These are phyloP conservation scores for Lontra canadensis DNA, from an alignment of 2,113 vertebrate species.

Conservation along the genomic window DNA sequence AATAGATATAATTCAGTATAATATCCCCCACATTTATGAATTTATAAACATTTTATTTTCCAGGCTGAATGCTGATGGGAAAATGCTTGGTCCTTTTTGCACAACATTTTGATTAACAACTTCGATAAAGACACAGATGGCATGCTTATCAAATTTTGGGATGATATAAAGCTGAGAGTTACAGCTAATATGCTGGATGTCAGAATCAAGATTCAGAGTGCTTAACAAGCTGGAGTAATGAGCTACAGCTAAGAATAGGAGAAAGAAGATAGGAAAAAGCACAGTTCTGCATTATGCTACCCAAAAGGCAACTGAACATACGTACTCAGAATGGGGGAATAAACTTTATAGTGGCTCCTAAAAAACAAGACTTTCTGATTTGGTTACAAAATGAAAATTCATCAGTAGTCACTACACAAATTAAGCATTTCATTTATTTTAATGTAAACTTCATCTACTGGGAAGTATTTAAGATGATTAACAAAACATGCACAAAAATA, in stretches of 20 bases:
- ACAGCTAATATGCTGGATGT: conserved; percentile 51
- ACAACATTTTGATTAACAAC: conserved; percentile 66
- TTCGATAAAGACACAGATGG: conserved; percentile 61
- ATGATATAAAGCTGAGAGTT: conserved; percentile 60
- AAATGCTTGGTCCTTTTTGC: background rate
- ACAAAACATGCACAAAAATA: background rate
- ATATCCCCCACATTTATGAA: background rate
- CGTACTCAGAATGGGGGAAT: background rate
- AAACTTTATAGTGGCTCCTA: background rate
- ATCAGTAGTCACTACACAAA: background rate
- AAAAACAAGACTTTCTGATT: background rate
- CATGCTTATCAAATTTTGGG: conserved; percentile 66
- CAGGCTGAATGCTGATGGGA: background rate
- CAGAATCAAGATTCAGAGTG: conserved; percentile 58
- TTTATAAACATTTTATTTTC: background rate
- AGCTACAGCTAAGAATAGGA: background rate
- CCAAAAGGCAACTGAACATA: background rate
- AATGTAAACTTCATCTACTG: background rate
- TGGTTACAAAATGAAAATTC: background rate
- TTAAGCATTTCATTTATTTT: background rate
- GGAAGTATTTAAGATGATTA: conserved; percentile 28
- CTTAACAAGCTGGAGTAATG: conserved; percentile 57
- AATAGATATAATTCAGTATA: background rate
- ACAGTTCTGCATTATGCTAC: background rate
- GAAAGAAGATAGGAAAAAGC: background rate